Conservation (phyloP, 2,797 vertebrate genomes). For the Sphenopsis melanotis region DNA sequence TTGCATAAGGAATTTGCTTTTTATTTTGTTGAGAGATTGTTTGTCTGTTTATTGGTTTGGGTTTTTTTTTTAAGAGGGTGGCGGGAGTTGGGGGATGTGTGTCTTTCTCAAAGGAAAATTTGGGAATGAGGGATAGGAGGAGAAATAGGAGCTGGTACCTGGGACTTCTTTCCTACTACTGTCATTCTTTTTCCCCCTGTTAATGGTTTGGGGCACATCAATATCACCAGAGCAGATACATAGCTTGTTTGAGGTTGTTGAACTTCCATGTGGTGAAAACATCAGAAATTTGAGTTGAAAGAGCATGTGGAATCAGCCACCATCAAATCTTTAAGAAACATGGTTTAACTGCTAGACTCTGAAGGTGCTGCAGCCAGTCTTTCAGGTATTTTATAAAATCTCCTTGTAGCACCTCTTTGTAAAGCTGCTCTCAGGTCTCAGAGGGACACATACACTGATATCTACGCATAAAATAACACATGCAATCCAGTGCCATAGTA, state of each 20-base stretch:
- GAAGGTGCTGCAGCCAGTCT: background rate
- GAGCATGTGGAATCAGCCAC: background rate
- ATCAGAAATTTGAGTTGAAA: background rate
- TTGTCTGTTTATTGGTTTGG: background rate
- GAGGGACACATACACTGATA: background rate
- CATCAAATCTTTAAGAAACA: background rate
- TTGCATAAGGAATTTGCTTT: background rate
- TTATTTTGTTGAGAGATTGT: background rate
- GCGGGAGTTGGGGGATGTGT: fast-evolving
- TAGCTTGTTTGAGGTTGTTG: background rate
- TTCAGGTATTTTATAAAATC: background rate
- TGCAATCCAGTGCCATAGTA: background rate
- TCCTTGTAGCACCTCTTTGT: background rate
- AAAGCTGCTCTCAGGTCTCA: background rate
- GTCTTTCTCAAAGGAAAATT: background rate
- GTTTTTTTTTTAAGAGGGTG: background rate
- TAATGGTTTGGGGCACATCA: background rate
- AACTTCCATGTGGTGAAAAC: background rate
- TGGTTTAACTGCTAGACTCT: background rate
- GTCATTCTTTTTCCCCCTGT: background rate
- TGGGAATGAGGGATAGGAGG: background rate
- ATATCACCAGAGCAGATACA: background rate
- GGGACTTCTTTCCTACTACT: background rate
- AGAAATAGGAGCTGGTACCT: background rate
- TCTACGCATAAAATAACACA: background rate